Conservation (phyloP, 1,140 invertebrate genomes). For the Drosophila arizonae region DNA sequence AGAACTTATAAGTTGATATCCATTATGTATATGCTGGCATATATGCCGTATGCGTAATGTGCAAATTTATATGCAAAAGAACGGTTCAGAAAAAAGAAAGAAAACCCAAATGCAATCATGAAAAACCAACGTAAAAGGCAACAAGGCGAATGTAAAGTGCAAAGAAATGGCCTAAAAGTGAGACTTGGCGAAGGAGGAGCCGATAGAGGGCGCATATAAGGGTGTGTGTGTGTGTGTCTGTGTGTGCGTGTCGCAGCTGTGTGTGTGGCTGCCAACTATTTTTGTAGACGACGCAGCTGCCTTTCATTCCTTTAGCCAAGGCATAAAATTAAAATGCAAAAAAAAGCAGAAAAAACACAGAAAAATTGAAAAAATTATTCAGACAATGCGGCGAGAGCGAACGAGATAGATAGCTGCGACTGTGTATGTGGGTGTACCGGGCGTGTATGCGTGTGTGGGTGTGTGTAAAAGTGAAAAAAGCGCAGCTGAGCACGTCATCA, state of each 20-base stretch:
- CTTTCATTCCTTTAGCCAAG: constrained; percentile 57
- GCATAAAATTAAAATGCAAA: constrained; percentile 80
- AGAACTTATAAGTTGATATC: neutral
- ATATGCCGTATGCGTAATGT: constrained; percentile 64
- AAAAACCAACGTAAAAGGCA: constrained; percentile 36
- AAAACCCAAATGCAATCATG: constrained; percentile 57
- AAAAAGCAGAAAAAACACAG: constrained; percentile 1
- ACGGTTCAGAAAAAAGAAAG: constrained; percentile 3
- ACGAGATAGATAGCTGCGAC: neutral
- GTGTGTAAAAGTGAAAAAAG: constrained; percentile 68
- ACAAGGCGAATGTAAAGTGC: constrained; percentile 49
- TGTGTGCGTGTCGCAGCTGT: constrained; percentile 13
- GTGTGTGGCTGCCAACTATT: constrained; percentile 60
- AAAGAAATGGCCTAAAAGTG: constrained; percentile 78
- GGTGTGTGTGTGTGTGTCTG: constrained; percentile 4
- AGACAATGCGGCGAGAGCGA: constrained; percentile 55
- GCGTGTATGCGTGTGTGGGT: constrained; percentile 16
- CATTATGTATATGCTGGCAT: neutral
- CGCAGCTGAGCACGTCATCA: constrained; percentile 70
- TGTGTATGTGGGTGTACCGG: neutral
- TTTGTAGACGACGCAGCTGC: constrained; percentile 72
- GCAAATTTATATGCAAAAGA: constrained; percentile 43
- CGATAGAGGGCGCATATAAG: neutral
- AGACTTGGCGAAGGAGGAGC: constrained; percentile 36
- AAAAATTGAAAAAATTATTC: constrained; percentile 9